phyloP scores from a whole-genome alignment of 2,888 invertebrate genomes.

The Tenthredo notha region DNA sequence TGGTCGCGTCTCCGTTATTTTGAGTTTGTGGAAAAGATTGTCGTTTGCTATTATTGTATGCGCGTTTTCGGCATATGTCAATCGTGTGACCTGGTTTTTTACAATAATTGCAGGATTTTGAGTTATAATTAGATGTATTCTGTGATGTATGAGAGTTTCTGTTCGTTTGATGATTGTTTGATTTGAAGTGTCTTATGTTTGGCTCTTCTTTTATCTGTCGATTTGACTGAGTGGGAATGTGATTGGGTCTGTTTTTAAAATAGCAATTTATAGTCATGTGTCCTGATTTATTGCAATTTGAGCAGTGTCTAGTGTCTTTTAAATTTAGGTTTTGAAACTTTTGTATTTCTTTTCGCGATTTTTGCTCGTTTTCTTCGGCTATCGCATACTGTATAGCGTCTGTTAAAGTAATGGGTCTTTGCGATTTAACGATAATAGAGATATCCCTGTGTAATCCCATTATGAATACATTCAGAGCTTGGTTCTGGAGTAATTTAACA shows the following conservation, averaged over 20 bases:
- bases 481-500: conserved; percentile 64
- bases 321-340: conserved; percentile 52
- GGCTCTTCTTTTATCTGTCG: conserved; percentile 1
- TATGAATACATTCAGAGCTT: conserved; percentile 68
- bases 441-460: conserved; percentile 66
- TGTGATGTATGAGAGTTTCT: background rate
- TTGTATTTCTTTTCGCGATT: no score
- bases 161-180: background rate
- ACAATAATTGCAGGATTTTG: conserved; percentile 53
- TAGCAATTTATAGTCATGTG: conserved; percentile 29
- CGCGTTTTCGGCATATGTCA: conserved; percentile 51
- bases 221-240: background rate
- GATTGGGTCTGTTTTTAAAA: background rate
- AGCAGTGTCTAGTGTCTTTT: conserved; percentile 46
- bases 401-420: conserved; percentile 59
- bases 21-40: background rate
- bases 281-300: conserved; percentile 50
- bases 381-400: no score
- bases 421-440: conserved; percentile 66
- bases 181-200: background rate
- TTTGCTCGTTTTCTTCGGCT: no score
- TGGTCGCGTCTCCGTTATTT: background rate
- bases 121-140: background rate
- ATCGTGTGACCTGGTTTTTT: conserved; percentile 55
- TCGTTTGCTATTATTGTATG: conserved; percentile 54